A percentile compares a stretch with the other conserved stretches of the same genome.
Evolutionary conservation across 2,888 invertebrate species (phyloP).

Genomic region (Vannuccia rotundouncinata): DNA sequence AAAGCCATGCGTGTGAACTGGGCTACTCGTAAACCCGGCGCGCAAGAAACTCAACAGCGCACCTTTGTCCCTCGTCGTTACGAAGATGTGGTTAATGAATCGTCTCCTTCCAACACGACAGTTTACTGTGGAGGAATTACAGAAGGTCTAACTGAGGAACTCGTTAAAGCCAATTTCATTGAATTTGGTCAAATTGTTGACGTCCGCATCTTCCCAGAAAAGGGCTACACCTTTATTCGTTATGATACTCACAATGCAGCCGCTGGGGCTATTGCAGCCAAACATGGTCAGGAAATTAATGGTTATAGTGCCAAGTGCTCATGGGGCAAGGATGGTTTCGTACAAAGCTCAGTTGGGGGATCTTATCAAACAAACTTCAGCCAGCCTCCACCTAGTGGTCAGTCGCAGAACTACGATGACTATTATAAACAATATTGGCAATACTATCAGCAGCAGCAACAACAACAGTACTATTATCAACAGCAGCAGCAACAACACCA

Average conservation of each 20-base stretch:
- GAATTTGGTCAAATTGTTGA: slow-evolving; percentile 37
- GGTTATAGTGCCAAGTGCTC: slow-evolving; percentile 38
- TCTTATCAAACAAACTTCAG: neutral
- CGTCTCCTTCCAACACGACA: slow-evolving; percentile 39
- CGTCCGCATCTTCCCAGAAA: slow-evolving; percentile 39
- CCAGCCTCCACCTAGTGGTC: neutral
- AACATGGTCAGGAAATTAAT: slow-evolving; percentile 37
- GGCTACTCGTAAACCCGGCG: slow-evolving; percentile 81
- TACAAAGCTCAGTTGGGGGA: neutral
- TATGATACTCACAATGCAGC: slow-evolving; percentile 40
- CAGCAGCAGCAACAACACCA: slow-evolving; percentile 15
- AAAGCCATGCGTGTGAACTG: slow-evolving; percentile 95
- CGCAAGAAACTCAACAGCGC: neutral
- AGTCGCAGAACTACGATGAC: neutral
- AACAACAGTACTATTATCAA: slow-evolving; percentile 11
- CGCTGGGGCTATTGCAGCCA: slow-evolving; percentile 37
- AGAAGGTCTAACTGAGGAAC: slow-evolving; percentile 39
- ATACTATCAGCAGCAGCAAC: slow-evolving; percentile 1
- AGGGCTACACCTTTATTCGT: slow-evolving; percentile 41
- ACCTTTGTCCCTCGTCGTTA: slow-evolving; percentile 32
- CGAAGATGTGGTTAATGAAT: slow-evolving; percentile 38
- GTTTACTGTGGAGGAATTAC: slow-evolving; percentile 40
- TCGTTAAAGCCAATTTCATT: slow-evolving; percentile 40
- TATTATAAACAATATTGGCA: neutral
- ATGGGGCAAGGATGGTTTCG: slow-evolving; percentile 40